A percentile compares a stretch with the other conserved stretches of the same genome.
Evolutionary conservation across 2,888 invertebrate species (phyloP).

Genomic region (Caenorhabditis macrosperma): DNA sequence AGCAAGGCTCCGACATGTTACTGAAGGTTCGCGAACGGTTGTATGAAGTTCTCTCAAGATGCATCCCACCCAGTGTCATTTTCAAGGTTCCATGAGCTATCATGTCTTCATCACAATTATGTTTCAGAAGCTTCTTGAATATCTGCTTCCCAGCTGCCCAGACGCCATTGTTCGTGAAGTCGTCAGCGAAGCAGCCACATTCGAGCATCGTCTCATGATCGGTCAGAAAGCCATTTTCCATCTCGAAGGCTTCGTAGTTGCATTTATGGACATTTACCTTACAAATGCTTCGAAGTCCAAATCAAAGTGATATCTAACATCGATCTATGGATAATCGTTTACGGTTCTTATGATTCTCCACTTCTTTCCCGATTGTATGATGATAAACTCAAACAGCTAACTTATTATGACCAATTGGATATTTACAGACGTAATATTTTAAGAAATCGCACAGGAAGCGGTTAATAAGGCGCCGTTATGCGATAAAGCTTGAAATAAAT

Average conservation of each 20-base stretch:
- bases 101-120: neutral
- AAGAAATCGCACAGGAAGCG: neutral
- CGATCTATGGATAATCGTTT: neutral
- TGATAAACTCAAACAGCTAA: constrained; percentile 17
- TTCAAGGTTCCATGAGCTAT: constrained; percentile 84
- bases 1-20: constrained; percentile 87
- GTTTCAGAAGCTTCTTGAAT: constrained; percentile 79
- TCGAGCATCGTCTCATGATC: constrained; percentile 92
- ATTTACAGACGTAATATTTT: constrained; percentile 18
- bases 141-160: constrained; percentile 92
- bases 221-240: constrained; percentile 92
- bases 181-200: constrained; percentile 89
- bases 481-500: constrained; percentile 10
- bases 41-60: constrained; percentile 94
- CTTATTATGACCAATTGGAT: neutral
- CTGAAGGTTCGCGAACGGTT: constrained; percentile 86
- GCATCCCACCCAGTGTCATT: constrained; percentile 93
- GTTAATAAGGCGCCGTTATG: constrained; percentile 2
- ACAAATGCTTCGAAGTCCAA: constrained; percentile 32
- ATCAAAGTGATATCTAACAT: constrained; percentile 17
- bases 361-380: constrained; percentile 9
- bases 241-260: constrained; percentile 95
- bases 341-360: constrained; percentile 4
- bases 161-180: constrained; percentile 87
- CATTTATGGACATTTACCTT: constrained; percentile 92